These are phyloP conservation scores for Iselma pallidipennis DNA, from an alignment of 2,888 invertebrate genomes.

Conservation along the genomic window DNA sequence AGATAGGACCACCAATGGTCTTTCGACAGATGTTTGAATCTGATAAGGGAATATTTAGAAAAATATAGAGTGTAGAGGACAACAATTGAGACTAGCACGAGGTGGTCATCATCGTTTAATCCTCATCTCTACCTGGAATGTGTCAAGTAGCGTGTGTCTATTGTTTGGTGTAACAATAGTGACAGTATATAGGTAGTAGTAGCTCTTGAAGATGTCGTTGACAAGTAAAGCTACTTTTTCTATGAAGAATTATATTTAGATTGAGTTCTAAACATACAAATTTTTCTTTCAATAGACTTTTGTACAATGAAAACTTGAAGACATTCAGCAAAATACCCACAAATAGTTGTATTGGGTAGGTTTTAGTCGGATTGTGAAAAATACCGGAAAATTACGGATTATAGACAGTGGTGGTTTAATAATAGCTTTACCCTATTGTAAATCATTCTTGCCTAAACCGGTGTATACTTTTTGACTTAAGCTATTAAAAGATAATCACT, in stretches of 20 bases:
- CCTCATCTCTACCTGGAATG: neutral
- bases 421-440: neutral
- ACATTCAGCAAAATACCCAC: neutral
- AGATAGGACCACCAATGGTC: neutral
- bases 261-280: neutral
- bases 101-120: neutral
- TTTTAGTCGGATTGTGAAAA: neutral
- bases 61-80: neutral
- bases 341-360: neutral
- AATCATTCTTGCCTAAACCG: neutral
- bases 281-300: neutral
- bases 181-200: too few relatives aligned
- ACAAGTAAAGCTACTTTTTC: neutral
- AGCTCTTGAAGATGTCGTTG: neutral
- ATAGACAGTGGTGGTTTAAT: neutral
- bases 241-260: neutral
- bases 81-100: neutral
- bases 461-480: neutral
- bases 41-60: neutral
- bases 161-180: neutral
- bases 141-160: conserved; percentile 1
- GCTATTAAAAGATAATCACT: neutral
- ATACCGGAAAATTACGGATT: neutral
- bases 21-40: neutral
- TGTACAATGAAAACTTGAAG: neutral